Base-by-base conservation (phyloP, 2,888 invertebrate species). In the Synergus umbraculus region DNA sequence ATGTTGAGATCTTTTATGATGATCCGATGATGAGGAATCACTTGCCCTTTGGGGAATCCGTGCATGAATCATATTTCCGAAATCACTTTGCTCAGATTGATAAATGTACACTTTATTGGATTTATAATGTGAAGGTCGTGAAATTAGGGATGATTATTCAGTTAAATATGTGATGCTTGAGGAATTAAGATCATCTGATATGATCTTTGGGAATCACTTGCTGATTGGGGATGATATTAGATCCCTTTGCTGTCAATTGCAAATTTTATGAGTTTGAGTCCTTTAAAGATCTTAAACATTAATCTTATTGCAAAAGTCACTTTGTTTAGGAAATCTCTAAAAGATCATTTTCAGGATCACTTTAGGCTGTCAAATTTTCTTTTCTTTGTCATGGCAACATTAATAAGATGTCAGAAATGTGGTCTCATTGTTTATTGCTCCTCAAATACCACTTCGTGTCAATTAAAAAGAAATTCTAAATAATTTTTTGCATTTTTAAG, bases 1-100 rank as follows among this genome's bases (percentile, higher is more conserved):
- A 73, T 73, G 73, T 37, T 54, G 54, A 37, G 37, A 46, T 54
- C 41, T 54, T 73, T 73, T 73, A 73, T 54, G 54, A 41, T 73
- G 54, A 54, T 22, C 54, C 73, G 37, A 29, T 73, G 41, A 54
- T 54, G 37, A 69, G 12, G 44, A 69, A 49, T 69, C 49, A 41
- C 69, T 73, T 73, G 73, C 49, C 69, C 49, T 73, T 54, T 73
- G 37, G 15, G 5, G 29, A 69, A 37, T 54, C 49, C 22, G 29
- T 9, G 22, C 63, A 29, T 63, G 63, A 63, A 13, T 63, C 63
- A 12, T 29, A 13, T 63, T 63, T 63, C 13, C 2, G 1, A 29
- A 29, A 29, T 63, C 13, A 13, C 29, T 29, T 10, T 29, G 18
- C 9, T 18, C 4, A 58, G 18, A 18, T 58, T 58, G 2, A 3